Evolutionary conservation across 1,140 invertebrate species (phyloP).

Genomic region (Holcopasites calliopsidis): DNA sequence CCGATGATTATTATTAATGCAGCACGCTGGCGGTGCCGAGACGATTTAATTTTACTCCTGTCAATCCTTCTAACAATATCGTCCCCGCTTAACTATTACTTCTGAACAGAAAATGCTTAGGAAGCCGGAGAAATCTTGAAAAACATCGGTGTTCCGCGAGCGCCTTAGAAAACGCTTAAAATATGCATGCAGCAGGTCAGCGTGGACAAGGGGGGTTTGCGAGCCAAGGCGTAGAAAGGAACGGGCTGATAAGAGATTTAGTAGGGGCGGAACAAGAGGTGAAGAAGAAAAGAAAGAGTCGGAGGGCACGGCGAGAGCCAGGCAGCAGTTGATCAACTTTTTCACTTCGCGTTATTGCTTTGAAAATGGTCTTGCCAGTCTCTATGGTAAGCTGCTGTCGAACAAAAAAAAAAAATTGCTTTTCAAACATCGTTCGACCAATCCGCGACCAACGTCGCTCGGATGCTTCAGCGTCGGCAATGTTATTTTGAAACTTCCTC

Average conservation of each 20-base stretch:
- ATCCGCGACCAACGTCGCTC: background rate
- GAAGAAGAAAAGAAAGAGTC: background rate
- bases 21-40: background rate
- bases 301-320: background rate
- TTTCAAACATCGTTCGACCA: conserved; percentile 21
- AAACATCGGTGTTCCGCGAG: background rate
- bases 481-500: background rate
- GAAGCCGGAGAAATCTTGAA: background rate
- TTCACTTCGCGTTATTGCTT: conserved; percentile 32
- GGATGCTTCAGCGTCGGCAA: conserved; percentile 15
- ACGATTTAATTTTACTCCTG: background rate
- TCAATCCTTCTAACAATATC: background rate
- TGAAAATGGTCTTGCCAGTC: background rate
- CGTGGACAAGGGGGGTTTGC: background rate
- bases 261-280: conserved; percentile 23
- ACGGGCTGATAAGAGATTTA: conserved; percentile 25
- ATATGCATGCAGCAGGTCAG: conserved; percentile 14
- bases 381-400: background rate
- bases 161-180: conserved; percentile 3
- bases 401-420: conserved; percentile 26
- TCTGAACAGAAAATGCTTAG: too few relatives aligned
- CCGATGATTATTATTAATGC: conserved; percentile 32
- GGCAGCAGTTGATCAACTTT: conserved; percentile 35
- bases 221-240: background rate
- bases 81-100: too few relatives aligned